A percentile compares a stretch with the other conserved stretches of the same genome.
phyloP scores from a whole-genome alignment of 2,797 vertebrate genomes.

The Manis pentadactyla region DNA sequence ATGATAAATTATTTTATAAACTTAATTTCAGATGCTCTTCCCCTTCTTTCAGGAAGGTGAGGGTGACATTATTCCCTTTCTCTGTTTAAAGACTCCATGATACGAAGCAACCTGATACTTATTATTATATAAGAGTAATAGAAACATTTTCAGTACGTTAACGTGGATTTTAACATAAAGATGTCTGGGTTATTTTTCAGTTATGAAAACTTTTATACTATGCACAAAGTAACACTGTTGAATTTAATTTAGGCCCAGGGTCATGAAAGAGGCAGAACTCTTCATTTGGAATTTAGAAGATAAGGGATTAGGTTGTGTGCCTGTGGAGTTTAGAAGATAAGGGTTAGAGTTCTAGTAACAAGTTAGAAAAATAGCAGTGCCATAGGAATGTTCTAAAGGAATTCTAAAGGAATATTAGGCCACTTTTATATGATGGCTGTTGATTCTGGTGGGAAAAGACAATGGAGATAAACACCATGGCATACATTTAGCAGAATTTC shows the following conservation, averaged over 20 bases:
- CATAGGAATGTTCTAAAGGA: constrained; percentile 74
- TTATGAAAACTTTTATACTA: background rate
- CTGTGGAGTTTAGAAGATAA: constrained; percentile 75
- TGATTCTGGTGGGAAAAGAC: constrained; percentile 38
- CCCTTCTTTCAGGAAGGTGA: background rate
- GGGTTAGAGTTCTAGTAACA: constrained; percentile 74
- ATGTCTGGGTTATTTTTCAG: constrained; percentile 37
- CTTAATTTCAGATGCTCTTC: background rate
- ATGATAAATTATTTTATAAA: background rate
- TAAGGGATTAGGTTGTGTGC: constrained; percentile 42
- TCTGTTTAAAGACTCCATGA: background rate
- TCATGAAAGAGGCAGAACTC: background rate
- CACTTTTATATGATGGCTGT: background rate
- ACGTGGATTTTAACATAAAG: background rate
- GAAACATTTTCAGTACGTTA: constrained; percentile 31
- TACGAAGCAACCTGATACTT: background rate
- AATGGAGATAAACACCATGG: background rate
- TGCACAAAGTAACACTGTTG: background rate
- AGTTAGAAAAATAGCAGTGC: constrained; percentile 58
- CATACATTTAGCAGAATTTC: constrained; percentile 32
- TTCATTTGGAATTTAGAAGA: constrained; percentile 74
- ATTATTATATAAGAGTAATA: background rate
- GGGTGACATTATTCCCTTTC: background rate
- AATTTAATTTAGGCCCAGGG: background rate
- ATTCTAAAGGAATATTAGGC: constrained; percentile 69